Base-by-base conservation (phyloP, 1,140 invertebrate species). In the Drosophila equinoxialis region DNA sequence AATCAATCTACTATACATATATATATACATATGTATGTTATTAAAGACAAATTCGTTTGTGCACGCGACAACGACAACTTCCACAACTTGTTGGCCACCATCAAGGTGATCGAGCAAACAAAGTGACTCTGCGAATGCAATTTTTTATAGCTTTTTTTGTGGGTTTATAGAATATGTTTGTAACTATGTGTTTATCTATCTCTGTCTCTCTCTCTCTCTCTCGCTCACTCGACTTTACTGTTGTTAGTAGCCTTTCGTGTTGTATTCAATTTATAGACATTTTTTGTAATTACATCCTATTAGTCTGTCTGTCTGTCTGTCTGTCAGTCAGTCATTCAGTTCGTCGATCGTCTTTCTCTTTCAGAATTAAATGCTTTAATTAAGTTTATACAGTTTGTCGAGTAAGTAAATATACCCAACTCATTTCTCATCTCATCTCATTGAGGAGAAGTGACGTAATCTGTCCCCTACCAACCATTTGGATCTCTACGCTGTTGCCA, bases 341-440 rank as follows among this genome's bases (percentile, higher is more conserved):
- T 14, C 17, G 26, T 33, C 57, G 20, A 2, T 59, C 30, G 11
- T 51, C n/a, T 20, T 42, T 41, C 60, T 42, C 41, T 20, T 13
- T 23, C 11, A 62, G 66, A 63, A 42, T 71, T 77, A 77, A 77
- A 71, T 62, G 68, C 64, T 67, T 77, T 77, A 77, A 77, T 77
- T 77, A 66, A 65, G 74, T 77, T 77, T 68, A 60, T 10, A 17
- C 30, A 14, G 33, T 35, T 61, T 48, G 35, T 42, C 74, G 20
- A 77, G 30, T 30, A 77, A 65, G 74, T 61, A 71, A 71, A 77
- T 26, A 69, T 30, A 30, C 30, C 6, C 39, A 68, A n/a, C 20
- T 17, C 10, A 51, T 51, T 13, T 39, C 20, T 17, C 17, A 51
- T 51, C 4, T 39, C 64, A 75, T 68, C 58, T 13, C 35, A 74